Conservation (phyloP, 2,797 vertebrate genomes). For the Scomberomorus guttatus region DNA sequence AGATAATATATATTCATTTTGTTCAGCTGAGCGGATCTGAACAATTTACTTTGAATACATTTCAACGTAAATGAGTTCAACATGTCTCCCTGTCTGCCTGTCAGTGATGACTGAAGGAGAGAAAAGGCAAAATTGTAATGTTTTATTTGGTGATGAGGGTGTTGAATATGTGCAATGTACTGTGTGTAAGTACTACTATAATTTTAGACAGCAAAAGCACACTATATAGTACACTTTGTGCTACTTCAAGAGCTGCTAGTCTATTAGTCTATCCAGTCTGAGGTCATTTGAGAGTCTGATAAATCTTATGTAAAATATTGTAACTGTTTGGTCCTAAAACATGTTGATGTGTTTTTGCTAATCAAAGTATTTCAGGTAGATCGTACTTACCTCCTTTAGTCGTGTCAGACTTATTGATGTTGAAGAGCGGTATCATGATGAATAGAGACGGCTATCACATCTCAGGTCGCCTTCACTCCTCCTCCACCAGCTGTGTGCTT, state of each 20-base stretch:
- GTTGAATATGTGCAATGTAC: neutral
- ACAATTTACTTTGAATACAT: constrained; percentile 9
- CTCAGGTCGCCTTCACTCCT: constrained; percentile 49
- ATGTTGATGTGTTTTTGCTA: neutral
- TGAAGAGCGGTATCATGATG: constrained; percentile 64
- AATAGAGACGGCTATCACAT: constrained; percentile 53
- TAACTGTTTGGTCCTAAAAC: neutral
- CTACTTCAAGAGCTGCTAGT: too few relatives aligned
- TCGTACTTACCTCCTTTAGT: constrained; percentile 59
- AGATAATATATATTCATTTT: constrained; percentile 55
- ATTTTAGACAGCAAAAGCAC: neutral
- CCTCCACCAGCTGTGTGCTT: constrained; percentile 56
- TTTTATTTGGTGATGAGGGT: neutral
- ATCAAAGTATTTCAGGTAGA: constrained; percentile 1
- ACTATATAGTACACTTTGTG: neutral
- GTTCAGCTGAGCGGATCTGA: constrained; percentile 24
- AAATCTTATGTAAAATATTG: neutral
- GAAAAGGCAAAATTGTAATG: neutral
- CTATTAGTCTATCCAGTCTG: too few relatives aligned
- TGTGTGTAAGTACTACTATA: too few relatives aligned
- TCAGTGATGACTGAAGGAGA: neutral
- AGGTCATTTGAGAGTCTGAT: neutral
- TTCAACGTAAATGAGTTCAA: constrained; percentile 1
- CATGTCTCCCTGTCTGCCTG: neutral
- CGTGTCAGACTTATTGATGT: constrained; percentile 45